These are phyloP conservation scores for Molanna angustata DNA, from an alignment of 2,888 invertebrate genomes.

Conservation along the genomic window DNA sequence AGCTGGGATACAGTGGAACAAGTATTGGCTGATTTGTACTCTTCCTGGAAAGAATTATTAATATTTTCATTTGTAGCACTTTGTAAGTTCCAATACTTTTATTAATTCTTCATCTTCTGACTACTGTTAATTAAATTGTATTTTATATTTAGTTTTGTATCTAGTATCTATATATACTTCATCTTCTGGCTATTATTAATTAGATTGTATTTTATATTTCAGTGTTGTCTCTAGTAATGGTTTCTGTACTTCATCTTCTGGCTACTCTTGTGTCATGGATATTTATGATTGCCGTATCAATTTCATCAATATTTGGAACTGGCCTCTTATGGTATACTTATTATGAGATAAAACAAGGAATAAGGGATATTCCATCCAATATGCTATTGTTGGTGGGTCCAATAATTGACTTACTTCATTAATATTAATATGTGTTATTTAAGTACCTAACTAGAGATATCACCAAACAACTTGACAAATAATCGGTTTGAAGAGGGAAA, in stretches of 20 bases:
- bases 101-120: too few species aligned
- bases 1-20: slow-evolving; percentile 88
- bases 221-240: slow-evolving; percentile 81
- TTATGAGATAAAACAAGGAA: slow-evolving; percentile 66
- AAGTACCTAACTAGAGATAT: too few species aligned
- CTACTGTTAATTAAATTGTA: not conserved
- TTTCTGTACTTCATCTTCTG: slow-evolving; percentile 79
- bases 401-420: too few species aligned
- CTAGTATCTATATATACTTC: not conserved
- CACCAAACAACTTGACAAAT: too few species aligned
- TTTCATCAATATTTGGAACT: slow-evolving; percentile 76
- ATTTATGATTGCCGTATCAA: slow-evolving; percentile 75
- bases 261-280: slow-evolving; percentile 85
- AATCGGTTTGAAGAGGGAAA: too few species aligned
- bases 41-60: slow-evolving; percentile 83
- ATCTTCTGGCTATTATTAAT: not conserved
- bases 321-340: slow-evolving; percentile 88
- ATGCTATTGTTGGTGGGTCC: slow-evolving; percentile 39
- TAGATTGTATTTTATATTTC: slow-evolving; percentile 38
- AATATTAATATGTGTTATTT: too few species aligned
- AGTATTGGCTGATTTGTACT: slow-evolving; percentile 82
- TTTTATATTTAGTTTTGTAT: not conserved
- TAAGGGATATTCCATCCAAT: slow-evolving; percentile 52
- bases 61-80: slow-evolving; percentile 77
- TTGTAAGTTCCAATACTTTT: too few species aligned